Evolutionary conservation across 2,888 invertebrate species (phyloP).

Genomic region (Scaptomyza polygonia): DNA sequence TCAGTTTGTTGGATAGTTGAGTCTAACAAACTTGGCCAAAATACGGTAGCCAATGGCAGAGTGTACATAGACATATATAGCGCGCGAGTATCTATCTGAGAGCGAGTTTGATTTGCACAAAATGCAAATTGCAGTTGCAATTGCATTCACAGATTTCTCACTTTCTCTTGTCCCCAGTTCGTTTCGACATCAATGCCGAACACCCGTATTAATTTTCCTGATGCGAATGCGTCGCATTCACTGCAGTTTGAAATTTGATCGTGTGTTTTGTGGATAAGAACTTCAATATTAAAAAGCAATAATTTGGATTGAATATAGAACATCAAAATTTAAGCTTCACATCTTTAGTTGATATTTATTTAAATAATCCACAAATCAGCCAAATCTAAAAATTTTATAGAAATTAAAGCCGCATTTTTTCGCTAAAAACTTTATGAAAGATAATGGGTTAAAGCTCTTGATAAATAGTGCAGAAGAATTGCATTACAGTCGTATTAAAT

Average conservation of each 20-base stretch:
- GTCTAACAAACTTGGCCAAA: conserved; percentile 49
- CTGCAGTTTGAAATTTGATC: neutral
- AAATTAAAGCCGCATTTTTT: too few relatives aligned
- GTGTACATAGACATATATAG: neutral
- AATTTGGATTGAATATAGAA: too few relatives aligned
- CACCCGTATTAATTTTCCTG: conserved; percentile 29
- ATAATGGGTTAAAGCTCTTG: neutral
- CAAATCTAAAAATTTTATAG: too few relatives aligned
- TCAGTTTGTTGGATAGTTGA: conserved; percentile 25
- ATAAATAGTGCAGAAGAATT: neutral
- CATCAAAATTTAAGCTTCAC: too few relatives aligned
- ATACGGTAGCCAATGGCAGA: conserved; percentile 33
- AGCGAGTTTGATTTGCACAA: conserved; percentile 14
- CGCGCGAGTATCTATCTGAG: conserved; percentile 11
- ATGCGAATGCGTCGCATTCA: conserved; percentile 40
- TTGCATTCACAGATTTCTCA: conserved; percentile 42
- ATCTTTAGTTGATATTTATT: too few relatives aligned
- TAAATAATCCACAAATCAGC: too few relatives aligned
- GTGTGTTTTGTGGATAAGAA: neutral
- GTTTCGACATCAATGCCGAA: conserved; percentile 12
- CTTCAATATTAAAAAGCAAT: neutral
- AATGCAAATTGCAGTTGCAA: conserved; percentile 48
- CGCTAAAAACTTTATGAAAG: neutral
- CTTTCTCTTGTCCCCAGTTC: neutral
- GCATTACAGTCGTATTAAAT: neutral